Conservation (phyloP, 2,797 vertebrate species). For the Sebastes diploproa region DNA sequence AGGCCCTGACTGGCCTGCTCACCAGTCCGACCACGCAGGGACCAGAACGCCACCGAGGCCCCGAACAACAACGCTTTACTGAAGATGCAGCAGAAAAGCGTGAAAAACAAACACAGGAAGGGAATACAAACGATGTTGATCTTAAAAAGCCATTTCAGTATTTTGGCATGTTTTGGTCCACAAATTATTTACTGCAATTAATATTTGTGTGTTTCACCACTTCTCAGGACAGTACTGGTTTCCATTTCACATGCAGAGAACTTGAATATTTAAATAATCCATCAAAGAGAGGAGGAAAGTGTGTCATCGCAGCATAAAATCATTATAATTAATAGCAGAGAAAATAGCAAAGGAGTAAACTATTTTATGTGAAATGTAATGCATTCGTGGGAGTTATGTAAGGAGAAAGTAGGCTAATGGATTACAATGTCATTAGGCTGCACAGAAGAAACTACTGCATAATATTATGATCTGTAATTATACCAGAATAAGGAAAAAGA, state of each 20-base stretch:
- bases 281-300: not conserved
- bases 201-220: not conserved
- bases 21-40: too few species aligned
- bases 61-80: not conserved
- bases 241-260: not conserved
- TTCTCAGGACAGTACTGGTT: not conserved
- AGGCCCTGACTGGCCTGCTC: too few species aligned
- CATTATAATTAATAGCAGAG: not conserved
- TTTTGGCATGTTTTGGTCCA: not conserved
- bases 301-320: conserved; percentile 39
- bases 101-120: not conserved
- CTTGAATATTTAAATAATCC: conserved; percentile 9
- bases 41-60: too few species aligned
- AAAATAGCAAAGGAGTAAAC: not conserved
- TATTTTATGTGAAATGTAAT: not conserved
- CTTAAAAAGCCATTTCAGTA: not conserved
- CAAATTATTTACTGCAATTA: not conserved
- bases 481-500: not conserved
- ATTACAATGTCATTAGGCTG: not conserved
- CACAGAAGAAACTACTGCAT: not conserved
- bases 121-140: conserved; percentile 22
- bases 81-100: not conserved
- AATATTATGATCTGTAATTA: not conserved
- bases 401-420: conserved; percentile 17
- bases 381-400: conserved; percentile 9